Conservation (phyloP, 1,140 invertebrate species). For the Drosophila varians region DNA sequence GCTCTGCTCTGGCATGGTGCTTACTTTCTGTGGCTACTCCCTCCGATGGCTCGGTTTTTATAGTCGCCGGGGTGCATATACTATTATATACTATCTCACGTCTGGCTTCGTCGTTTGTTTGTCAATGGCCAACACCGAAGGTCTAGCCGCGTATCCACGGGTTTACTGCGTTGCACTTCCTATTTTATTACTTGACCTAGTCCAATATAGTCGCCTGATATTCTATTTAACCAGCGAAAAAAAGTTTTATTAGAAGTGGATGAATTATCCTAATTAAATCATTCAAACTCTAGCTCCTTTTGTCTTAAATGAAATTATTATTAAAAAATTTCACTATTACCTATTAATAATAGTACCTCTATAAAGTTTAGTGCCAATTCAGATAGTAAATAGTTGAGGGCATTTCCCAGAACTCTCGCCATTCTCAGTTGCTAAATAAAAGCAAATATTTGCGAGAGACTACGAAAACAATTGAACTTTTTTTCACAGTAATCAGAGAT, state of each 20-base stretch:
- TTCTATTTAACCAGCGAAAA: too few species aligned
- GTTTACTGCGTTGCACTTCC: constrained; percentile 9
- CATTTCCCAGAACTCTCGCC: too few species aligned
- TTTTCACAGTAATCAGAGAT: too few species aligned
- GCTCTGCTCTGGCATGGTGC: constrained; percentile 31
- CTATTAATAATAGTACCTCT: too few species aligned
- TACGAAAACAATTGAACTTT: too few species aligned
- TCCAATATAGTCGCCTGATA: too few species aligned
- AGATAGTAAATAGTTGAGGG: too few species aligned
- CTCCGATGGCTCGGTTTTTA: not conserved
- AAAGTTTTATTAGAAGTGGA: too few species aligned
- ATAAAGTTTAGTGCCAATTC: too few species aligned
- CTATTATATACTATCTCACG: constrained; percentile 8
- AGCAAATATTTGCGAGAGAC: not conserved
- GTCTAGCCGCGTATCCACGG: constrained; percentile 9
- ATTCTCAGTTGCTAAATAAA: not conserved
- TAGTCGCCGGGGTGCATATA: not conserved
- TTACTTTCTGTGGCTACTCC: not conserved
- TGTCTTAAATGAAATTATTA: not conserved
- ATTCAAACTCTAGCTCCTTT: not conserved
- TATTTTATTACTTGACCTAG: not conserved
- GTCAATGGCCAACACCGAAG: constrained; percentile 18
- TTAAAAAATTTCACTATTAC: too few species aligned
- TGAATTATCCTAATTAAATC: too few species aligned
- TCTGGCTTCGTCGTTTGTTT: not conserved